Percentiles rank a stretch among this genome's conserved stretches.
Conservation (phyloP, 1,140 invertebrate species). For the Cydia amplana region DNA sequence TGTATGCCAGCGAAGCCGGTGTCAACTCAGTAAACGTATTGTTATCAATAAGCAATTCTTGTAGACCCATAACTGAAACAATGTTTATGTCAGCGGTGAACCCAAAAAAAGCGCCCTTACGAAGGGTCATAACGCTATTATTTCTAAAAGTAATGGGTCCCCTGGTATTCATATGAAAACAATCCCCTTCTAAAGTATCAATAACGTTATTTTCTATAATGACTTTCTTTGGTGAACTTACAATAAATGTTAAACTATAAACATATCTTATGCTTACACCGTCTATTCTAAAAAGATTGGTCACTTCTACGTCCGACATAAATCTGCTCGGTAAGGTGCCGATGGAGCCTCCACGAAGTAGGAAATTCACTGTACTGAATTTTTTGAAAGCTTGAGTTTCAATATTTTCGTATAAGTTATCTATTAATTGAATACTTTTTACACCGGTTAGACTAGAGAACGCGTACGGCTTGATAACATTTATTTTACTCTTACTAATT, state of each 20-base stretch:
- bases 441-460: conserved; percentile 84
- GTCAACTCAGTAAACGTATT: conserved; percentile 81
- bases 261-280: conserved; percentile 81
- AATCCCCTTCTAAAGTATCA: conserved; percentile 82
- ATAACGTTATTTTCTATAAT: conserved; percentile 83
- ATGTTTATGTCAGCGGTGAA: conserved; percentile 80
- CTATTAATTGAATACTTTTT: conserved; percentile 77
- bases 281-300: conserved; percentile 82
- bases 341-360: conserved; percentile 76
- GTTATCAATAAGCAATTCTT: conserved; percentile 83
- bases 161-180: conserved; percentile 82
- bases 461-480: conserved; percentile 84
- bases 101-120: conserved; percentile 82
- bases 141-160: conserved; percentile 84
- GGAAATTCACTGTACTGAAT: conserved; percentile 84
- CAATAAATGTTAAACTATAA: conserved; percentile 83
- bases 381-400: conserved; percentile 89
- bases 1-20: conserved; percentile 81
- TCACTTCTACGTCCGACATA: conserved; percentile 86
- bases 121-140: conserved; percentile 81
- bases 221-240: conserved; percentile 80
- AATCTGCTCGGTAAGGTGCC: conserved; percentile 83
- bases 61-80: conserved; percentile 50
- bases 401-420: conserved; percentile 81
- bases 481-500: conserved; percentile 82